These are phyloP conservation scores for Rhabdomys dilectus DNA, from an alignment of 2,113 vertebrate species.

Conservation along the genomic window DNA sequence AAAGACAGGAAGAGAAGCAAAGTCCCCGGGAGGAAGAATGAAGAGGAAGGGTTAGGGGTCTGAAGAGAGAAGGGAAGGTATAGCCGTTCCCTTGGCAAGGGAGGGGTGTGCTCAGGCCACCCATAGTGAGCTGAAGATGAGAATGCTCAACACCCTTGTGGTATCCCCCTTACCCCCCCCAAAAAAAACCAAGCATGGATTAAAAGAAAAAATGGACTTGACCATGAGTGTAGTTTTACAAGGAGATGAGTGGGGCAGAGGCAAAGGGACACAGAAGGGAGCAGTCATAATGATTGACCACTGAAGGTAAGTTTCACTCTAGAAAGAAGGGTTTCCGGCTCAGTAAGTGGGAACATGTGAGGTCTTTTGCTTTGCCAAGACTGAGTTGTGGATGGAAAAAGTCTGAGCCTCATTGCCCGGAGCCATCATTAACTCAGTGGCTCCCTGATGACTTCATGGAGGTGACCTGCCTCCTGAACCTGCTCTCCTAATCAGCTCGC, in stretches of 20 bases:
- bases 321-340: constrained; percentile 58
- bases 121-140: neutral
- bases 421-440: constrained; percentile 55
- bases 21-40: neutral
- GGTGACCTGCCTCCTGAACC: constrained; percentile 43
- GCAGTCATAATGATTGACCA: neutral
- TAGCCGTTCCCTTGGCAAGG: neutral
- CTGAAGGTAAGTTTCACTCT: constrained; percentile 34
- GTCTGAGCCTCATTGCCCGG: constrained; percentile 22
- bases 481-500: neutral
- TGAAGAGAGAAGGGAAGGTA: neutral
- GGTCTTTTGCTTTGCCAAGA: constrained; percentile 58
- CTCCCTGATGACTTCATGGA: constrained; percentile 34
- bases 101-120: neutral
- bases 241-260: neutral
- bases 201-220: neutral
- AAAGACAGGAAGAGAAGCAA: neutral
- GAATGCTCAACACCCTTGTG: neutral
- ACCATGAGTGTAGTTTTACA: constrained; percentile 22
- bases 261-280: neutral
- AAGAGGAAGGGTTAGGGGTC: neutral
- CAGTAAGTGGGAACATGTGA: constrained; percentile 62
- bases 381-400: constrained; percentile 62
- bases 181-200: neutral
- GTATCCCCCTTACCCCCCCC: no score